Evolutionary conservation across 2,888 invertebrate genomes (phyloP).

Genomic region (Orthosia gothica): DNA sequence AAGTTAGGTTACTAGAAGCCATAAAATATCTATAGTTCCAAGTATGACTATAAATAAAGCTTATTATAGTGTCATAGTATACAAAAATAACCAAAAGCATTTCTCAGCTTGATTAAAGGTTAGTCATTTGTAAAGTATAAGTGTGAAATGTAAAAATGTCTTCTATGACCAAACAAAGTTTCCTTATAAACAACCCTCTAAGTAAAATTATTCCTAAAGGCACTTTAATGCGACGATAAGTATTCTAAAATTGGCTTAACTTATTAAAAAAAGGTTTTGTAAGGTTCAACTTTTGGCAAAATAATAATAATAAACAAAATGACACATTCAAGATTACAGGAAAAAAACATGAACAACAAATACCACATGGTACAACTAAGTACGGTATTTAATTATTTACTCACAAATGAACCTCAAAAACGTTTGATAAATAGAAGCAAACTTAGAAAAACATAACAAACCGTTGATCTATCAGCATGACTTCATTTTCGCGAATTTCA

Average conservation of each 20-base stretch:
- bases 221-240: too few species aligned
- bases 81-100: background rate
- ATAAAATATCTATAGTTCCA: background rate
- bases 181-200: background rate
- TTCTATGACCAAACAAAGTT: too few species aligned
- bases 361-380: slow-evolving; percentile 45
- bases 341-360: slow-evolving; percentile 5
- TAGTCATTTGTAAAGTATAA: background rate
- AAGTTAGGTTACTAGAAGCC: slow-evolving; percentile 39
- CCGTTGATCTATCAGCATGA: slow-evolving; percentile 93
- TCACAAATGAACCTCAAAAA: slow-evolving; percentile 13
- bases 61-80: background rate
- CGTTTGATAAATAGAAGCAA: slow-evolving; percentile 35
- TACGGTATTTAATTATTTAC: background rate
- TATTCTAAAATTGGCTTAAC: background rate
- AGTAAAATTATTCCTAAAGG: background rate
- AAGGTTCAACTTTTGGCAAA: background rate
- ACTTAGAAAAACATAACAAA: slow-evolving; percentile 78
- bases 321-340: slow-evolving; percentile 12
- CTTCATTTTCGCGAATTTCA: slow-evolving; percentile 93
- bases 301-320: slow-evolving; percentile 29
- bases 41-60: too few species aligned
- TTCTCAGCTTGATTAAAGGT: background rate
- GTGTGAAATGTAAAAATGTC: background rate
- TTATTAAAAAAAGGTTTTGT: background rate